Evolutionary conservation across 1,140 invertebrate species (phyloP).

Genomic region (Lucilia cuprina): DNA sequence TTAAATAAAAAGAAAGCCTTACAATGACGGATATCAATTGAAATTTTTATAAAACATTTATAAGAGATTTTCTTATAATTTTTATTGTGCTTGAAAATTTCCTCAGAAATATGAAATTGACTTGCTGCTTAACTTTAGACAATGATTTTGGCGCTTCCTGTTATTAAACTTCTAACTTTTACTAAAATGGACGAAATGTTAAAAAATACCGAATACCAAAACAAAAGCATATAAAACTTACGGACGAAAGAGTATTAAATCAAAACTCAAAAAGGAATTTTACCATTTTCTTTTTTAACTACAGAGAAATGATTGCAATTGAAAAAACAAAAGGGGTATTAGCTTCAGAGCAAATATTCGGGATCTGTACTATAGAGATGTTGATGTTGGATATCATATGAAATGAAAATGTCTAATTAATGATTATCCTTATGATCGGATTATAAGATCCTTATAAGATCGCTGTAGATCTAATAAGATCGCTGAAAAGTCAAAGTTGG

Average conservation of each 20-base stretch:
- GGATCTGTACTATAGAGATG: too few relatives aligned
- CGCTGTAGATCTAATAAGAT: too few relatives aligned
- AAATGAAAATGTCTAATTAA: too few relatives aligned
- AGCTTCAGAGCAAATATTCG: background rate
- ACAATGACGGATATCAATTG: background rate
- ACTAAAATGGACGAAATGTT: constrained; percentile 15
- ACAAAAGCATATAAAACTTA: constrained; percentile 8
- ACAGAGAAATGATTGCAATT: background rate
- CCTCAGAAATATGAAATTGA: constrained; percentile 18
- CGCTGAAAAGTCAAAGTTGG: too few relatives aligned
- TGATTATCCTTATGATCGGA: too few relatives aligned
- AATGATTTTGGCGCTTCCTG: constrained; percentile 22
- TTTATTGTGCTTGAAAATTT: background rate
- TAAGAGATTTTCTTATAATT: background rate
- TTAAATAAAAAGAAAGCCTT: background rate
- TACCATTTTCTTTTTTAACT: background rate
- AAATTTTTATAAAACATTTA: background rate
- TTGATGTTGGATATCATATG: too few relatives aligned
- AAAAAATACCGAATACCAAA: background rate
- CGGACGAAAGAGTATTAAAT: background rate
- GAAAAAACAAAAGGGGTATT: background rate
- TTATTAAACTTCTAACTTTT: background rate
- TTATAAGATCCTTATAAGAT: too few relatives aligned
- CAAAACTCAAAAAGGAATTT: background rate
- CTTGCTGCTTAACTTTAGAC: constrained; percentile 12